A percentile compares a stretch with the other conserved stretches of the same genome.
phyloP scores from a whole-genome alignment of 2,113 vertebrate genomes.

The Cepphus grylle region DNA sequence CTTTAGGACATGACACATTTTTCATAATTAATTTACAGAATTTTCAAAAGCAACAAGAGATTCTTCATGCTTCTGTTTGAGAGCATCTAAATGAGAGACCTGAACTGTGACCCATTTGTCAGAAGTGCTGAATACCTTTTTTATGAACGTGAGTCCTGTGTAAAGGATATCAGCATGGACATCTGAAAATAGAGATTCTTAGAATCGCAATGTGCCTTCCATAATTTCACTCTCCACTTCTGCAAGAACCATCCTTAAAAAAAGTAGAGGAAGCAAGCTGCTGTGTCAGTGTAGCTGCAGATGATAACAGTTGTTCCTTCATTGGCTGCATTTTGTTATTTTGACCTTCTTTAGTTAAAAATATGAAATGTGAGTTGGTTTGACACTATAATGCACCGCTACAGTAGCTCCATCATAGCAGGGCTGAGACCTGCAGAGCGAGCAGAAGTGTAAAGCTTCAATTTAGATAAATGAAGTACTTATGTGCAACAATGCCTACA shows the following conservation, averaged over 20 bases:
- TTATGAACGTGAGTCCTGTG: neutral
- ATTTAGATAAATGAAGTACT: conserved; percentile 51
- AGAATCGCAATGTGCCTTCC: neutral
- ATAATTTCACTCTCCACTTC: neutral
- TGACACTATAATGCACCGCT: conserved; percentile 1
- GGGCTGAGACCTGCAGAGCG: conserved; percentile 14
- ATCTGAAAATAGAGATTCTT: neutral
- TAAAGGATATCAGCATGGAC: neutral
- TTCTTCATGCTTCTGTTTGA: neutral
- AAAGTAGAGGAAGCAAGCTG: neutral
- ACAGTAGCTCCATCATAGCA: neutral
- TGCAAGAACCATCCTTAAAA: neutral
- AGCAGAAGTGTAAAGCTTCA: neutral
- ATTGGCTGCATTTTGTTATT: neutral
- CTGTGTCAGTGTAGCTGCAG: neutral
- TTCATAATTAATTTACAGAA: neutral
- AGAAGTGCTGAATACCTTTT: neutral
- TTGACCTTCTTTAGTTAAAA: conserved; percentile 23
- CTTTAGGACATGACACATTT: neutral
- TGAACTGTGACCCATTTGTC: neutral
- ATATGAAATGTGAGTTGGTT: neutral
- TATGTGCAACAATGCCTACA: conserved; percentile 3
- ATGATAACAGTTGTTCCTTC: neutral
- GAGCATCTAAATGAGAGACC: neutral
- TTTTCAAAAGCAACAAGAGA: neutral